Evolutionary conservation across 2,888 invertebrate species (phyloP).

Genomic region (Parascotia fuliginaria): DNA sequence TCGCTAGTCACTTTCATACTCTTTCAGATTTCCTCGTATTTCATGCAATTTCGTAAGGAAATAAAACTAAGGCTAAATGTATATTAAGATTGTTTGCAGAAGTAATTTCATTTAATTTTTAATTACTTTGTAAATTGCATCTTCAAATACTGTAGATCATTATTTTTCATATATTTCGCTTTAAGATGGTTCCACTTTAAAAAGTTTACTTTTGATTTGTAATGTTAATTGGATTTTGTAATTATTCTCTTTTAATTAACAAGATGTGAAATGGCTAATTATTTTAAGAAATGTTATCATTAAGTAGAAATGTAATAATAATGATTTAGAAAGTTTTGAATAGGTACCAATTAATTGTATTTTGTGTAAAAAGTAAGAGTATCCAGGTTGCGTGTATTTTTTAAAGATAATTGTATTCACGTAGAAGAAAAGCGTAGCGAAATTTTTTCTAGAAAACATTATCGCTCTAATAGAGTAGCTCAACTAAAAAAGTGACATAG

Average conservation of each 20-base stretch:
- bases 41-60: too few relatives aligned
- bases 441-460: too few relatives aligned
- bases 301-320: neutral
- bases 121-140: neutral
- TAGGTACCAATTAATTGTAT: too few relatives aligned
- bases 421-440: too few relatives aligned
- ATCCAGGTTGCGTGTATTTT: too few relatives aligned
- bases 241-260: slow-evolving; percentile 4
- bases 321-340: neutral
- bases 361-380: too few relatives aligned
- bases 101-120: neutral
- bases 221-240: slow-evolving; percentile 4
- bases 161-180: slow-evolving; percentile 2
- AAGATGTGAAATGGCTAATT: neutral
- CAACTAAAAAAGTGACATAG: too few relatives aligned
- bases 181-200: neutral
- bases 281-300: neutral
- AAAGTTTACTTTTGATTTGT: slow-evolving; percentile 5
- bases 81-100: too few relatives aligned
- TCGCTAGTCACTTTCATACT: too few relatives aligned
- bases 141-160: neutral
- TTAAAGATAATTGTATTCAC: too few relatives aligned
- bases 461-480: too few relatives aligned
- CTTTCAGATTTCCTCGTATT: too few relatives aligned
- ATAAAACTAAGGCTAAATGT: neutral